Evolutionary conservation across 2,797 vertebrate genomes (phyloP).

Genomic region (Psittacula echo): DNA sequence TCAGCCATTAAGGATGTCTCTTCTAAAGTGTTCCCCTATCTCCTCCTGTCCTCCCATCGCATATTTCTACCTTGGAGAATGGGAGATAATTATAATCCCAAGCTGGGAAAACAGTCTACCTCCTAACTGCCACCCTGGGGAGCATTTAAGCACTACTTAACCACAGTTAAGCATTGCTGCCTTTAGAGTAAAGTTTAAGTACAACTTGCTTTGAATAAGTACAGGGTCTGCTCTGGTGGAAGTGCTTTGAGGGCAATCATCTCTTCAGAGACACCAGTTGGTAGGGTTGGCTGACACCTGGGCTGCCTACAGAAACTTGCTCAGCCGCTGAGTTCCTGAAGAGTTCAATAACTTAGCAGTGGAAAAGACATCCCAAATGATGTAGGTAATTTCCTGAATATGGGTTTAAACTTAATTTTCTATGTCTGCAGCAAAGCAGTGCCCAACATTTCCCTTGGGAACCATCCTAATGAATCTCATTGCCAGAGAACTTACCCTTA

Average conservation of each 20-base stretch:
- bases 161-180: neutral
- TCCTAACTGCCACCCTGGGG: constrained; percentile 15
- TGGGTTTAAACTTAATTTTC: constrained; percentile 48
- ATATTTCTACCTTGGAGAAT: neutral
- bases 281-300: neutral
- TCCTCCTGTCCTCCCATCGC: neutral
- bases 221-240: neutral
- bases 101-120: neutral
- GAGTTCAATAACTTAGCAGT: constrained; percentile 42
- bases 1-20: neutral
- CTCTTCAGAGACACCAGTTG: neutral
- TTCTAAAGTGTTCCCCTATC: neutral
- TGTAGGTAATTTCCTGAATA: constrained; percentile 48
- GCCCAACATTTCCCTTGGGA: constrained; percentile 43
- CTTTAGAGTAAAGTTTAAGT: constrained; percentile 24
- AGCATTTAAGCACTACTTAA: constrained; percentile 33
- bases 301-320: neutral
- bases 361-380: constrained; percentile 1
- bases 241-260: neutral
- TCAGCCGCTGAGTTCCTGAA: neutral
- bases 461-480: constrained; percentile 52
- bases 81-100: constrained; percentile 2
- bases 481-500: constrained; percentile 35
- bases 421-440: constrained; percentile 31
- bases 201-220: neutral